Evolutionary conservation across 2,888 invertebrate species (phyloP), one percentile per base, ranked within the genome.

Genomic region (Cephus runcator): DNA sequence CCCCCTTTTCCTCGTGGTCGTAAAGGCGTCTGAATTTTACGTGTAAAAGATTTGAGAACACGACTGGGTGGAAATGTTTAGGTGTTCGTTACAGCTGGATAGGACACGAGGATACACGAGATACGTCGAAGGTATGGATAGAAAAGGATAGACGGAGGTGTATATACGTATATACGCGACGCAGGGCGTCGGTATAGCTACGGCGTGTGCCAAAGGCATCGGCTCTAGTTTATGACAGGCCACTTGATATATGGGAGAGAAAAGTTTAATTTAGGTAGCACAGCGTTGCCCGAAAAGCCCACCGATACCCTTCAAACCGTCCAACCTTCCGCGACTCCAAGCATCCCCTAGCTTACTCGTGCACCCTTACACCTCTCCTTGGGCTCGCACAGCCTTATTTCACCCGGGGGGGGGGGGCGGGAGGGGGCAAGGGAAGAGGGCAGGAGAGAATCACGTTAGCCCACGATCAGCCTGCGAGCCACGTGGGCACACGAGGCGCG

Each of bases 231-330:
- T 84, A 84, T 83, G 87, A 86, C 84, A 84, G 80, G 77, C 82
- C 76, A 76, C 78, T 82, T 87, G 86, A 87, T 86, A 81, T 84
- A 85, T 83, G 80, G 81, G 83, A 77, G 77, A 69, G 84, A 80
- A 83, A 87, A 87, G 85, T 88, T 87, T 85, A 86, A 88, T 87
- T 87, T 87, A 84, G 83, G 81, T 85, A 79, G 83, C 79, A 34
- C 73, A 79, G 81, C 78, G 81, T 79, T 83, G 80, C 80, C 81
- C 78, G 78, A 77, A 77, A 77, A 79, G 69, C 69, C 73, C 78
- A 77, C 79, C 78, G 81, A 79, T 31, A 15, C 75, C 34, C 73
- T 76, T 33, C 34, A 30, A 56, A 56, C 56, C 23, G 56, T 56
- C 34, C 33, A 68, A 69, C 74, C 34, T 35, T 76, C 80, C 77